Conservation (phyloP, 2,888 invertebrate species). For the Siphlonurus alternatus region DNA sequence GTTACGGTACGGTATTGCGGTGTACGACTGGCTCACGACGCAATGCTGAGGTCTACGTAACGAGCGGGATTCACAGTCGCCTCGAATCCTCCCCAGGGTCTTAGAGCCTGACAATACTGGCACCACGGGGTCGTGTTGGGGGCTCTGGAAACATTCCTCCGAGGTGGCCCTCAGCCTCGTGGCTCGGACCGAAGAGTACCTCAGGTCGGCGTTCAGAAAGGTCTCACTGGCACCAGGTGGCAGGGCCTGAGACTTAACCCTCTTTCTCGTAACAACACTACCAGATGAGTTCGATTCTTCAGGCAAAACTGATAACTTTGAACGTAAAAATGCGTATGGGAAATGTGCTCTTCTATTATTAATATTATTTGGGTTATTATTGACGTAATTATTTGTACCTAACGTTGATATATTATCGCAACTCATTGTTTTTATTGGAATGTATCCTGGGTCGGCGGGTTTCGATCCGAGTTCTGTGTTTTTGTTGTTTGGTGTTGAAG, state of each 20-base stretch:
- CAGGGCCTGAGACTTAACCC: constrained; percentile 2
- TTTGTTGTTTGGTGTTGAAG: neutral
- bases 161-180: constrained; percentile 36
- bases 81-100: constrained; percentile 22
- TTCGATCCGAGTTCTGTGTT: neutral
- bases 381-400: constrained; percentile 21
- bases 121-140: neutral
- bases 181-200: constrained; percentile 10
- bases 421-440: constrained; percentile 45
- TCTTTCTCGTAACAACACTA: constrained; percentile 25
- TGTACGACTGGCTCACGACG: constrained; percentile 10
- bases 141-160: constrained; percentile 36
- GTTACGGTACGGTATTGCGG: constrained; percentile 11
- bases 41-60: constrained; percentile 1
- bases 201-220: neutral
- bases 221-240: neutral
- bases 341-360: constrained; percentile 39
- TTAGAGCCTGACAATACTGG: constrained; percentile 23
- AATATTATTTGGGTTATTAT: constrained; percentile 17
- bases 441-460: constrained; percentile 18
- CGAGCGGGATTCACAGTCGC: constrained; percentile 7
- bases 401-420: constrained; percentile 53
- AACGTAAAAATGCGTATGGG: constrained; percentile 60
- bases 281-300: constrained; percentile 40
- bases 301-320: constrained; percentile 56